Conservation (phyloP, 2,113 vertebrate genomes). For the Pelecanoides urinatrix region DNA sequence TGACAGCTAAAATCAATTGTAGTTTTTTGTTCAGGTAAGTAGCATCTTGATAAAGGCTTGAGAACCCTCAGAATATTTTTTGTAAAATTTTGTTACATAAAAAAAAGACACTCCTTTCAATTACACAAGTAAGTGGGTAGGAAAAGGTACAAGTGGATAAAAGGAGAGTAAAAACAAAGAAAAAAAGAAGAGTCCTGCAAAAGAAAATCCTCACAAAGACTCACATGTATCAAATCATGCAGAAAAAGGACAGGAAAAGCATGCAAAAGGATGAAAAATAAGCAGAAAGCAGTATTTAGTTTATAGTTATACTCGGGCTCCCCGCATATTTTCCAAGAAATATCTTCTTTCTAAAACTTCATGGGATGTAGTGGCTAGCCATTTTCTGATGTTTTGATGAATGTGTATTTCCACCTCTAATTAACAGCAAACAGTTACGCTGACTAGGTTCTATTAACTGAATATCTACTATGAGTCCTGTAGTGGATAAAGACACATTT, state of each 20-base stretch:
- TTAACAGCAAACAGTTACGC: background rate
- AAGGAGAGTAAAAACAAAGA: background rate
- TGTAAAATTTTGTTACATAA: background rate
- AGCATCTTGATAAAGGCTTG: background rate
- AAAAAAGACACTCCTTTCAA: background rate
- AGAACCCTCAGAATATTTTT: background rate
- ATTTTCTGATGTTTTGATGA: background rate
- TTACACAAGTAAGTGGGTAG: background rate
- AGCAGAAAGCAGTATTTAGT: background rate
- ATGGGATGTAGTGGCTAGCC: background rate
- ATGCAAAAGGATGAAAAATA: background rate
- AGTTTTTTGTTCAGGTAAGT: background rate
- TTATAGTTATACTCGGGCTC: background rate
- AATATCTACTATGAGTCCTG: background rate
- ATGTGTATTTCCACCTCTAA: background rate
- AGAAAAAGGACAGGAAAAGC: background rate
- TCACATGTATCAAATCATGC: background rate
- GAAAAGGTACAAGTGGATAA: background rate
- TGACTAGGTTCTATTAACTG: background rate
- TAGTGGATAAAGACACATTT: background rate
- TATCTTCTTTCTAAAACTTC: background rate
- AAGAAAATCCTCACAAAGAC: background rate
- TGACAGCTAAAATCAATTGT: background rate
- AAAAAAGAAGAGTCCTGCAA: background rate
- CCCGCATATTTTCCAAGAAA: background rate